Conservation (phyloP, 2,888 invertebrate species). For the Artemia sp. region DNA sequence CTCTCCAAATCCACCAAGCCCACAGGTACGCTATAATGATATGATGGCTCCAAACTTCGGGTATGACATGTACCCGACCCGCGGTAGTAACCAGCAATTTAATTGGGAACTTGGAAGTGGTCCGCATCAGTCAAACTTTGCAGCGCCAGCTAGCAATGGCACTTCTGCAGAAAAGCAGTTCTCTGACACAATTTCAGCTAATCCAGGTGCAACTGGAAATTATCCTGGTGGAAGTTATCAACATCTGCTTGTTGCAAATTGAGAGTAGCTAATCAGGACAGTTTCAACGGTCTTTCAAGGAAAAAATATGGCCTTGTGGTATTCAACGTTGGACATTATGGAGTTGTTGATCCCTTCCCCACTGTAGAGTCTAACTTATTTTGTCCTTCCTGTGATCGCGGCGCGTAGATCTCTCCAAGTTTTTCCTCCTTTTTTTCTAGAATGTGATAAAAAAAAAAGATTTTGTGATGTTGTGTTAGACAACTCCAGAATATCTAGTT, state of each 20-base stretch:
- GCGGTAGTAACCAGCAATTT: conserved; percentile 5
- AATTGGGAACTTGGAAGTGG: not conserved
- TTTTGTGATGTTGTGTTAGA: no score
- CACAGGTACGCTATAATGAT: conserved; percentile 8
- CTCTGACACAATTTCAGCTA: not conserved
- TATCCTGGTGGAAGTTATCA: conserved; percentile 10
- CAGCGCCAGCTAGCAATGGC: not conserved
- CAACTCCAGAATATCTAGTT: conserved; percentile 7
- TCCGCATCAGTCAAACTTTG: conserved; percentile 2
- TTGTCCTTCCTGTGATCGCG: not conserved
- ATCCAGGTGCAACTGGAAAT: not conserved
- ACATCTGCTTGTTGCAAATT: conserved; percentile 2
- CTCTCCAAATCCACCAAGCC: conserved; percentile 8
- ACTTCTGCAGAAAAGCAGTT: not conserved
- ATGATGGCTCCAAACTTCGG: not conserved
- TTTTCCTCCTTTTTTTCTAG: no score
- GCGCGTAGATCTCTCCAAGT: conserved; percentile 3
- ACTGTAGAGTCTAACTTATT: not conserved
- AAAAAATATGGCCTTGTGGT: not conserved
- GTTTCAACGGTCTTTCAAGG: conserved; percentile 9
- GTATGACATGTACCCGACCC: conserved; percentile 1
- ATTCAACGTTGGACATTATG: not conserved
- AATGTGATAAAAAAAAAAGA: no score
- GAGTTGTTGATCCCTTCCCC: conserved; percentile 9
- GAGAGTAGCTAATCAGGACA: not conserved